phyloP scores from a whole-genome alignment of 2,888 invertebrate genomes.

The Phaedon cochleariae region DNA sequence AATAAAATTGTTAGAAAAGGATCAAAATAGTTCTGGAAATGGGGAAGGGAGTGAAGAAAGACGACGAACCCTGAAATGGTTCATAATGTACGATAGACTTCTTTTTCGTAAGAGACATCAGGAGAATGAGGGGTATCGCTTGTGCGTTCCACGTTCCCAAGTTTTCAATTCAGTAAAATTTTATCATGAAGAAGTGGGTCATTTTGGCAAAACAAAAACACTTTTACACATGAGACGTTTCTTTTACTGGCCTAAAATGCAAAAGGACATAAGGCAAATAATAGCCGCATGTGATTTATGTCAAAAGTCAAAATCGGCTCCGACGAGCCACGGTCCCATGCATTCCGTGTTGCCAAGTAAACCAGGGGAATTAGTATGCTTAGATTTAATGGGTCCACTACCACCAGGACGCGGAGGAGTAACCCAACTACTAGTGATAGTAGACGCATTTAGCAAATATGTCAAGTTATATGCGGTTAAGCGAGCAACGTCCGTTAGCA shows the following conservation, averaged over 20 bases:
- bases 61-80: too few species aligned
- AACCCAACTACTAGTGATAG: slow-evolving; percentile 20
- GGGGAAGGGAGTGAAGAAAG: too few species aligned
- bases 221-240: background rate
- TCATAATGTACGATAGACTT: too few species aligned
- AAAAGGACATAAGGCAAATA: background rate
- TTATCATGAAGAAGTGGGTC: background rate
- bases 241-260: slow-evolving; percentile 13
- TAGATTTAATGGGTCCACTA: slow-evolving; percentile 28
- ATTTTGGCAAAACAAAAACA: slow-evolving; percentile 1
- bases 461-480: too few species aligned
- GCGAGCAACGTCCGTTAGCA: too few species aligned
- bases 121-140: too few species aligned
- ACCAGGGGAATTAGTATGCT: slow-evolving; percentile 36
- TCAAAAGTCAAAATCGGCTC: background rate
- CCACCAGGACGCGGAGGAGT: slow-evolving; percentile 23
- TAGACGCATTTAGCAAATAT: too few species aligned
- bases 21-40: too few species aligned
- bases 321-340: background rate
- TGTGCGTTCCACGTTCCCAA: too few species aligned
- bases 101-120: too few species aligned
- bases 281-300: slow-evolving; percentile 7
- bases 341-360: slow-evolving; percentile 20
- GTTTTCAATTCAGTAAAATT: too few species aligned
- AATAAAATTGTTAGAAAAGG: too few species aligned